Conservation (phyloP, 2,888 invertebrate genomes). For the Spodoptera exigua region DNA sequence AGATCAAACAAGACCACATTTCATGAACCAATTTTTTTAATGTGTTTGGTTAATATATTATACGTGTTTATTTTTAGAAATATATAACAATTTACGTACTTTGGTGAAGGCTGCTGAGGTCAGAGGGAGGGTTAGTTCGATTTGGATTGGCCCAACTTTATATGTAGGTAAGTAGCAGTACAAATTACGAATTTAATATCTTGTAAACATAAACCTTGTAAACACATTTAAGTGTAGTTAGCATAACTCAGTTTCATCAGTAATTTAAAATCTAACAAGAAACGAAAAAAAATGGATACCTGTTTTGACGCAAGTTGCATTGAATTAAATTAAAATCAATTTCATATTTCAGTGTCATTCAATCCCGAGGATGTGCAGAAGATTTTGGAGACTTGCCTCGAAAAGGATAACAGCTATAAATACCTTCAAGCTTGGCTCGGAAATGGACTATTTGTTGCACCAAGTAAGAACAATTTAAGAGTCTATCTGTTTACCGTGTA, state of each 20-base stretch:
- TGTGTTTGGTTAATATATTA: too few species aligned
- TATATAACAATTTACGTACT: constrained; percentile 69
- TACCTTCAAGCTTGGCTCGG: constrained; percentile 78
- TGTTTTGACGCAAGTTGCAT: too few species aligned
- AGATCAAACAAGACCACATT: too few species aligned
- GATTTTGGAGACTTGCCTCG: constrained; percentile 76
- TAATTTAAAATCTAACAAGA: too few species aligned
- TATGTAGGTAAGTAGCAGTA: constrained; percentile 68
- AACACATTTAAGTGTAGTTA: too few species aligned
- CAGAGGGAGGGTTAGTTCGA: constrained; percentile 61
- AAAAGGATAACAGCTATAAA: constrained; percentile 78
- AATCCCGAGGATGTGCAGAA: constrained; percentile 78
- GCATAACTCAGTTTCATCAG: too few species aligned
- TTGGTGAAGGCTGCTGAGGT: constrained; percentile 59
- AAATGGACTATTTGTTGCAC: constrained; percentile 80
- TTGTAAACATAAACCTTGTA: too few species aligned
- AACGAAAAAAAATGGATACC: too few species aligned
- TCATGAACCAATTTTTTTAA: too few species aligned
- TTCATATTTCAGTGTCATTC: constrained; percentile 66
- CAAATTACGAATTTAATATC: too few species aligned
- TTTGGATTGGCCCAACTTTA: constrained; percentile 79
- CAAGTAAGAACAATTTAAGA: constrained; percentile 61
- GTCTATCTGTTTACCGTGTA: too few species aligned
- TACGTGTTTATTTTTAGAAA: constrained; percentile 63
- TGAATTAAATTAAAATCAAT: too few species aligned